Base-by-base conservation (phyloP, 37 sponge, comb jelly and placozoan genomes). In the Halisarca cf. caerulea region DNA sequence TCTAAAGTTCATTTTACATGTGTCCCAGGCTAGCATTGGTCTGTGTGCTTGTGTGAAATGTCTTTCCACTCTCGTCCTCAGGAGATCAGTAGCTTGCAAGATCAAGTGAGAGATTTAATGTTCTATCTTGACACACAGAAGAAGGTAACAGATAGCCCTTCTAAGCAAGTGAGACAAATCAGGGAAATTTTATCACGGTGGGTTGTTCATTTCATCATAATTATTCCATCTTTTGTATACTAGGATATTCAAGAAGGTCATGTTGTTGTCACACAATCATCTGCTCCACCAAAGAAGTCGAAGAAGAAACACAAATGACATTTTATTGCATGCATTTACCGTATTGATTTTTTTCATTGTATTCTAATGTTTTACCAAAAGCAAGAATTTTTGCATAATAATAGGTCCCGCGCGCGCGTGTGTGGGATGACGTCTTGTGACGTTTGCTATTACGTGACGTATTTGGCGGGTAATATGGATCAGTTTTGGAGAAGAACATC, bases 71-170 rank as follows among this genome's bases (percentile, higher is more conserved):
- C 38, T 35, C 59, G 34, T 23, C 9, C 37, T 6, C 55, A 90
- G 80, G 94, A 95, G 61, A 85, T 96, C 41, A 51, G 90, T n/a
- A 96, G 96, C 8, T 83, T 98, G 35, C 62, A 84, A 77, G 99
- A 96, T 17, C 99, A 98, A 62, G 88, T 98, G 18, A 83, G 92
- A 55, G 99, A 98, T 85, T 81, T 98, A 24, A 98, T 98, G 99
- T 96, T 98, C 85, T 94, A 93, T 39, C 80, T 98, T 1, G 97
- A 97, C 68, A 83, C 93, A 14, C 95, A 95, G 82, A 89, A 95
- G 78, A 97, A 91, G 80, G 66, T 97, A 25, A 90, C 74, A 0
- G 83, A 87, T 35, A 79, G 81, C 43, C 82, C 91, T n/a, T 8
- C 45, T 5, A 87, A 90, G 2, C 83, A 78, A 21, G 64, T 47